Evolutionary conservation across 37 sponge, comb jelly and placozoan species (phyloP).

Genomic region (Dysidea cf. avara): DNA sequence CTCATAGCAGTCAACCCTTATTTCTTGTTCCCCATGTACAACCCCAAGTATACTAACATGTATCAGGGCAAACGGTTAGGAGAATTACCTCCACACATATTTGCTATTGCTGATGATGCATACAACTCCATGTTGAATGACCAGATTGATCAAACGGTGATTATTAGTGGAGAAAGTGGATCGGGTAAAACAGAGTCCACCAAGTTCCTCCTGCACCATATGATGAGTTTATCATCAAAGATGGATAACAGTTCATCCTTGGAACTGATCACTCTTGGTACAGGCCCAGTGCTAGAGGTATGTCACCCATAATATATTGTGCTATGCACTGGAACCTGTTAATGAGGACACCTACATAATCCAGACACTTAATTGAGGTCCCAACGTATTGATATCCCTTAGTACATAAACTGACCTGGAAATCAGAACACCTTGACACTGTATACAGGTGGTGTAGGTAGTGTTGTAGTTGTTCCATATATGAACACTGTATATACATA

Average conservation of each 20-base stretch:
- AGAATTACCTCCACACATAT: slow-evolving; percentile 86
- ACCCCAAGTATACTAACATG: slow-evolving; percentile 78
- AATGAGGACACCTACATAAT: too few species aligned
- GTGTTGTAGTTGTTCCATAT: too few species aligned
- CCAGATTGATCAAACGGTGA: slow-evolving; percentile 72
- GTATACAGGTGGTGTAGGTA: too few species aligned
- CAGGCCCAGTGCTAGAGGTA: slow-evolving; percentile 85
- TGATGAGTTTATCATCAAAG: slow-evolving; percentile 86
- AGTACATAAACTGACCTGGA: too few species aligned
- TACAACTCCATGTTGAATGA: slow-evolving; percentile 79
- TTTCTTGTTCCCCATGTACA: slow-evolving; percentile 83
- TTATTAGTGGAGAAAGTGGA: slow-evolving; percentile 94
- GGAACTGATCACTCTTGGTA: slow-evolving; percentile 84
- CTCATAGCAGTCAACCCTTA: slow-evolving; percentile 91
- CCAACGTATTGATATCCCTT: too few species aligned
- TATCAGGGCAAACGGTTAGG: slow-evolving; percentile 68
- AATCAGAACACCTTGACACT: too few species aligned
- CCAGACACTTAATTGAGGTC: too few species aligned
- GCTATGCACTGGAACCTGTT: too few species aligned
- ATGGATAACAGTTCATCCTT: slow-evolving; percentile 57
- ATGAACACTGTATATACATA: too few species aligned
- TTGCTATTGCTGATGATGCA: slow-evolving; percentile 85
- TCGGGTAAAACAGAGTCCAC: slow-evolving; percentile 94
- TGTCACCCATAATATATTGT: too few species aligned
- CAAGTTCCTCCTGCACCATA: slow-evolving; percentile 84